Percentiles rank a stretch among this genome's conserved stretches.
Conservation (phyloP, 2,888 invertebrate species). For the Drosophila diplacantha region DNA sequence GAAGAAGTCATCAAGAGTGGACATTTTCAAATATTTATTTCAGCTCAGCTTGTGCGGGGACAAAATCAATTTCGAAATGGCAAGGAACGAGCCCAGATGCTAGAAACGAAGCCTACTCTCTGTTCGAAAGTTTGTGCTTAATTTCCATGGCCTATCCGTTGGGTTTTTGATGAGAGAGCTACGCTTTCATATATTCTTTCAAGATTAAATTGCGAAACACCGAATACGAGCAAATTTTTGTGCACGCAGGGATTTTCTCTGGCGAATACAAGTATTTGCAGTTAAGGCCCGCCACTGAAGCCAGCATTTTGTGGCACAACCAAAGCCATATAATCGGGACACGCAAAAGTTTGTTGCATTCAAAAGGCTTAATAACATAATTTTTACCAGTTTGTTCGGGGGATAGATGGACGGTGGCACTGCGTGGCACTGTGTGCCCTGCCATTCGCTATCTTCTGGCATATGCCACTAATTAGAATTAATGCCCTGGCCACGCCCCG, state of each 20-base stretch:
- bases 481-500: slow-evolving; percentile 42
- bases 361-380: slow-evolving; percentile 68
- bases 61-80: slow-evolving; percentile 39
- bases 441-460: slow-evolving; percentile 30
- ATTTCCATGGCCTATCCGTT: background rate
- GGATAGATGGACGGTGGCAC: slow-evolving; percentile 19
- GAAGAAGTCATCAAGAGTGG: slow-evolving; percentile 61
- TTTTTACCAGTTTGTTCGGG: slow-evolving; percentile 26
- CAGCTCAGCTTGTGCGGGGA: slow-evolving; percentile 22
- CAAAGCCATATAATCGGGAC: slow-evolving; percentile 32
- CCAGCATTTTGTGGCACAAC: background rate
- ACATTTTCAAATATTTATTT: slow-evolving; percentile 42
- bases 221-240: background rate
- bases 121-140: background rate
- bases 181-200: background rate
- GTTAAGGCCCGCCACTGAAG: background rate
- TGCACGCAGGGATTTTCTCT: background rate
- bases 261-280: background rate
- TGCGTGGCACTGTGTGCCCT: slow-evolving; percentile 8
- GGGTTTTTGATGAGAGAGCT: background rate
- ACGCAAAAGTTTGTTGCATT: slow-evolving; percentile 56
- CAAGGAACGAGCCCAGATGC: background rate
- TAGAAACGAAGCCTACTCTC: slow-evolving; percentile 8
- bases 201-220: background rate
- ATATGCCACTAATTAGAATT: slow-evolving; percentile 69